Percentiles rank a stretch among this genome's conserved stretches.
Evolutionary conservation across 1,140 invertebrate species (phyloP).

Genomic region (Drosophila bocqueti): DNA sequence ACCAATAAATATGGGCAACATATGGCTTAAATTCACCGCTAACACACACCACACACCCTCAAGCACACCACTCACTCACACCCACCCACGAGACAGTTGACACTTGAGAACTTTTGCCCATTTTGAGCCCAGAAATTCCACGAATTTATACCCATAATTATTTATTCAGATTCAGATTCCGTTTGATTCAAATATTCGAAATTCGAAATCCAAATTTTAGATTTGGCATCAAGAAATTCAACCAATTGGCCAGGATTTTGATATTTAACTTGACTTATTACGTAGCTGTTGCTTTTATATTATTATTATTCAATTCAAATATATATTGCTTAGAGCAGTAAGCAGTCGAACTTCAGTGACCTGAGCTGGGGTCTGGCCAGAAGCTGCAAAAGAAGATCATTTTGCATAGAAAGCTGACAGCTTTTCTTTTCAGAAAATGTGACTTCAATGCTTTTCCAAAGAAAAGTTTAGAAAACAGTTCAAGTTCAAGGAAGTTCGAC

Average conservation of each 20-base stretch:
- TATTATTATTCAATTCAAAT: neutral
- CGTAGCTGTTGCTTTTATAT: neutral
- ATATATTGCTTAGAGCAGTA: neutral
- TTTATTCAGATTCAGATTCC: conserved; percentile 1
- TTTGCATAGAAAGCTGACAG: too few species aligned
- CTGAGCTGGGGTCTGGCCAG: neutral
- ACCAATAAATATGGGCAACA: neutral
- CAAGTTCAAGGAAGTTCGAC: neutral
- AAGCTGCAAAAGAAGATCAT: too few species aligned
- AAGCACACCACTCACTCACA: neutral
- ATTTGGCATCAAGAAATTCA: conserved; percentile 18
- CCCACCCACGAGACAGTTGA: neutral
- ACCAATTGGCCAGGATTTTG: conserved; percentile 1
- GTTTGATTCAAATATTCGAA: conserved; percentile 11
- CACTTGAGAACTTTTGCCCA: conserved; percentile 6
- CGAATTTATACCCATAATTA: neutral
- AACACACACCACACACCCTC: neutral
- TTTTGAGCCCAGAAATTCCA: neutral
- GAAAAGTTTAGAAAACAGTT: too few species aligned
- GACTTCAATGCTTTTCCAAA: too few species aligned
- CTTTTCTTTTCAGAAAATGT: too few species aligned
- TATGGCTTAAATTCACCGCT: conserved; percentile 1
- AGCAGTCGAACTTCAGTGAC: conserved; percentile 2
- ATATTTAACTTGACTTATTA: conserved; percentile 2
- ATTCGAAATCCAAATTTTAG: conserved; percentile 15